Percentiles rank a stretch among this genome's conserved stretches.
These are phyloP conservation scores for Chromoteleia sp. DNA, from an alignment of 2,888 invertebrate genomes.

Conservation along the genomic window DNA sequence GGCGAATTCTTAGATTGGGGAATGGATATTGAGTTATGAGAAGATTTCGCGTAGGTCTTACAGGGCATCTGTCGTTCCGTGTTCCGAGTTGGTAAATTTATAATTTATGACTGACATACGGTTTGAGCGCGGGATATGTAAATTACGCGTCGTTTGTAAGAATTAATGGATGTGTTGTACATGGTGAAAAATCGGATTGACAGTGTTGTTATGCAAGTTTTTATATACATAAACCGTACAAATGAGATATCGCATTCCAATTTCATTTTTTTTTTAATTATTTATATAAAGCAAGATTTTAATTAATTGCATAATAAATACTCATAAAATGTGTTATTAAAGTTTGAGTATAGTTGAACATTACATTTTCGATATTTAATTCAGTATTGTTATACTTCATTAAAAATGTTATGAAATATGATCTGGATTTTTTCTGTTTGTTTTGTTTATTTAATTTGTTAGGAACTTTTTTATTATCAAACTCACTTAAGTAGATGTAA, in stretches of 20 bases:
- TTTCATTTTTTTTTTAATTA: too few species aligned
- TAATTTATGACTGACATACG: slow-evolving; percentile 60
- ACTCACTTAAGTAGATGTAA: neutral
- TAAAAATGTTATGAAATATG: neutral
- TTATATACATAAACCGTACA: too few species aligned
- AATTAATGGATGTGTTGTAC: slow-evolving; percentile 39
- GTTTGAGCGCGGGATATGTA: slow-evolving; percentile 29
- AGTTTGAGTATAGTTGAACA: neutral
- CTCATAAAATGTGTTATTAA: neutral
- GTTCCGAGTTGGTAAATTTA: slow-evolving; percentile 49
- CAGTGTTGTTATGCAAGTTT: slow-evolving; percentile 7
- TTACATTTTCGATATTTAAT: slow-evolving; percentile 15
- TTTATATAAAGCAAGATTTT: neutral
- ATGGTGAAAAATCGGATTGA: slow-evolving; percentile 18
- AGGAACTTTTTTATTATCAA: slow-evolving; percentile 25
- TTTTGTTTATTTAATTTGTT: slow-evolving; percentile 10
- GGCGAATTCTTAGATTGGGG: slow-evolving; percentile 47
- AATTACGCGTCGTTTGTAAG: slow-evolving; percentile 33
- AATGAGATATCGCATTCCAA: too few species aligned
- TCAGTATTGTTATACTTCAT: neutral
- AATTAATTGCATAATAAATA: slow-evolving; percentile 7
- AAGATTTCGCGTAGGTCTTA: slow-evolving; percentile 40
- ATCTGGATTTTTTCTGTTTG: too few species aligned
- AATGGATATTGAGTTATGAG: slow-evolving; percentile 58
- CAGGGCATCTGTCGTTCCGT: slow-evolving; percentile 41